Evolutionary conservation across 2,797 vertebrate species (phyloP).

Genomic region (Botia kubotai): DNA sequence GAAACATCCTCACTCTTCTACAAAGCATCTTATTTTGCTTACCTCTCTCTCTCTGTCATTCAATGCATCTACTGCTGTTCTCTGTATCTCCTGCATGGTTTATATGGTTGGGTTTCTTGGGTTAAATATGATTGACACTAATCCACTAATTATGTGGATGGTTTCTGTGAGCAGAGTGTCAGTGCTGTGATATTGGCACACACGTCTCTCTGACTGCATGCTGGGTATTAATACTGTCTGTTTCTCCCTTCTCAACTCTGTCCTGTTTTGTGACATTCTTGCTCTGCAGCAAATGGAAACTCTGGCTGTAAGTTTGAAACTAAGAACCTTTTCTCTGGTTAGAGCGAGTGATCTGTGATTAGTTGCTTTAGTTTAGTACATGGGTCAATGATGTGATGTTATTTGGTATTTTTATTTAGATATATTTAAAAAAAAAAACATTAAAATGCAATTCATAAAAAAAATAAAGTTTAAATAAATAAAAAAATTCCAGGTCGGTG

Average conservation of each 20-base stretch:
- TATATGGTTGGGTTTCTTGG: slow-evolving; percentile 28
- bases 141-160: slow-evolving; percentile 69
- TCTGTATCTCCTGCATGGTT: slow-evolving; percentile 46
- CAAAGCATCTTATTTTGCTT: slow-evolving; percentile 8
- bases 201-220: slow-evolving; percentile 47
- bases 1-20: not conserved
- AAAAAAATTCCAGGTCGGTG: too few relatives aligned
- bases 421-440: too few relatives aligned
- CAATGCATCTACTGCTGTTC: not conserved
- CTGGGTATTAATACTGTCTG: slow-evolving; percentile 89
- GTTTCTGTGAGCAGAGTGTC: slow-evolving; percentile 69
- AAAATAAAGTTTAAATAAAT: too few relatives aligned
- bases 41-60: slow-evolving; percentile 4
- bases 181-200: slow-evolving; percentile 11
- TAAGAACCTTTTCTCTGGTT: slow-evolving; percentile 27
- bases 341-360: slow-evolving; percentile 7
- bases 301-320: slow-evolving; percentile 98
- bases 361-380: not conserved
- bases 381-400: too few relatives aligned
- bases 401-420: too few relatives aligned
- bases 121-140: slow-evolving; percentile 28
- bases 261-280: slow-evolving; percentile 93
- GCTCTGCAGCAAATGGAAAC: slow-evolving; percentile 99
- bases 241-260: slow-evolving; percentile 84
- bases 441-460: too few relatives aligned